Base-by-base conservation (phyloP, 1,140 invertebrate species). In the Trichoplusia ni region DNA sequence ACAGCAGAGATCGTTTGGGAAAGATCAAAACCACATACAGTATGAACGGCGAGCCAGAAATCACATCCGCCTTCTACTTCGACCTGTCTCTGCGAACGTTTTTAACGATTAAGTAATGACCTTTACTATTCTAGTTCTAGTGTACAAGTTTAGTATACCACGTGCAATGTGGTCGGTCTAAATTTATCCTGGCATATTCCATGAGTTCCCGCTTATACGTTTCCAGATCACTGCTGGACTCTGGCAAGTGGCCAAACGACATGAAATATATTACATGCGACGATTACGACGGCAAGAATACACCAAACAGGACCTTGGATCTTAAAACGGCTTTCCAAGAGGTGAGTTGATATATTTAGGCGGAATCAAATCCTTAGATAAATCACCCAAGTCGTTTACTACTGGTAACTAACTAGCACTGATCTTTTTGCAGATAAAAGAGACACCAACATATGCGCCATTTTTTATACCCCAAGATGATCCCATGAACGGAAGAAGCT, bases 61-160 rank as follows among this genome's bases (percentile, higher is more conserved):
- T 96, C 46, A 92, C 94, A 2, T 94, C 96, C 4, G 94, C 95
- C 0, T 97, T 98, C 82, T 97, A 97, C 80, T 98, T 97, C 85
- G 97, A 98, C 82, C 78, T 98, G 14, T 93, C 94, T 4, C 81
- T 95, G 18, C 86, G 94, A 40, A 94, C 95, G 6, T 93, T 97
- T 53, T 79, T 94, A n/a, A 93, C 95, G 0, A 93, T 95, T 72
- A 96, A 94, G 94, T 94, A 91, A 90, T 81, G 69, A 82, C 72
- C 68, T 82, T 77, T 70, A 56, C 66, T 78, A 66, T 71, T 73
- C 47, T 69, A 67, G 70, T 69, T 33, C 65, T 73, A 64, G 49
- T 67, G 62, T 67, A 71, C 67, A 56, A 51, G 62, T 75, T 77
- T 70, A 74, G 69, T 71, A 27, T 54, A 74, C 68, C 65, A 71